Evolutionary conservation across 2,888 invertebrate genomes (phyloP).

Genomic region (Cecidostiba fungosa): DNA sequence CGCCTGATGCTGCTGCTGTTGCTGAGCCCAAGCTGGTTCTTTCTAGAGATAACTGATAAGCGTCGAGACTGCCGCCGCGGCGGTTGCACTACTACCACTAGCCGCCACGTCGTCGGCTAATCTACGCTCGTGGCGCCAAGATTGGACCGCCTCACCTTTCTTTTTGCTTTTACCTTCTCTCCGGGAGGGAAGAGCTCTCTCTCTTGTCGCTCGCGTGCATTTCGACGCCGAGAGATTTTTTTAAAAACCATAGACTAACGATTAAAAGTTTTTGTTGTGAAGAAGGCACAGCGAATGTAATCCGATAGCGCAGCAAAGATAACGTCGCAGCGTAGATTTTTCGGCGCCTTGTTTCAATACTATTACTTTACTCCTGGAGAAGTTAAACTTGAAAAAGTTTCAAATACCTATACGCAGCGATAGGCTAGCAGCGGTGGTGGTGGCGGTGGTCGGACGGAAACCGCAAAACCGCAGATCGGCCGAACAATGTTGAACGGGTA

Average conservation of each 20-base stretch:
- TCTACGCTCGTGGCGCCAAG: constrained; percentile 61
- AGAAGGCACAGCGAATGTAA: not conserved
- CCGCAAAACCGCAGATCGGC: constrained; percentile 79
- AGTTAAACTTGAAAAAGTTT: not conserved
- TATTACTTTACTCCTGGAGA: not conserved
- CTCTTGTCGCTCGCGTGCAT: not conserved
- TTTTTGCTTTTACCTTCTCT: constrained; percentile 1
- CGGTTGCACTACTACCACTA: constrained; percentile 9
- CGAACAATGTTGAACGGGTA: constrained; percentile 73
- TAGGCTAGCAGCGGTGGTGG: constrained; percentile 9
- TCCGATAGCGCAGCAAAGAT: not conserved
- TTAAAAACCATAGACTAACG: no score
- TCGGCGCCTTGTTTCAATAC: not conserved
- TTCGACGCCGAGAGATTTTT: no score
- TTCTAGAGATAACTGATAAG: constrained; percentile 65
- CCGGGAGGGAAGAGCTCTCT: not conserved
- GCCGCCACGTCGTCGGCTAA: constrained; percentile 43
- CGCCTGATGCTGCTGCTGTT: not conserved
- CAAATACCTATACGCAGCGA: not conserved
- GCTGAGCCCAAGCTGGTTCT: constrained; percentile 39
- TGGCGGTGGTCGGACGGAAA: constrained; percentile 72
- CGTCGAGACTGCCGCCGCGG: constrained; percentile 45
- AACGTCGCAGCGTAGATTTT: not conserved
- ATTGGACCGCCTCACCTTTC: constrained; percentile 49
- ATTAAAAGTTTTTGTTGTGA: not conserved